A percentile compares a stretch with the other conserved stretches of the same genome.
phyloP scores from a whole-genome alignment of 2,888 invertebrate species.

The Cephus pygmeus region DNA sequence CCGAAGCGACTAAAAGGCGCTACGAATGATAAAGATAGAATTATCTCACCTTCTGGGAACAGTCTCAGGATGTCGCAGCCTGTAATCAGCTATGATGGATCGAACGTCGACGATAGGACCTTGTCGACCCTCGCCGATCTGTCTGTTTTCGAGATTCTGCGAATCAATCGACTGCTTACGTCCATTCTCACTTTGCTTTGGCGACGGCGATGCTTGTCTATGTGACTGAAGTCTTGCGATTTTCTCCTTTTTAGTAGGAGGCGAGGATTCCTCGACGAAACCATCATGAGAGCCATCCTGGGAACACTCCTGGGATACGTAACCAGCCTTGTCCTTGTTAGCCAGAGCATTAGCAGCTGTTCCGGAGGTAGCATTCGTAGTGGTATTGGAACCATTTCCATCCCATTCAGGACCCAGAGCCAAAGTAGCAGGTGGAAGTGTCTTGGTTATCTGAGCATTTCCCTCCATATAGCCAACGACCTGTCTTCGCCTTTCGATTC shows the following conservation, averaged over 20 bases:
- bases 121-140: conserved; percentile 76
- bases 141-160: conserved; percentile 68
- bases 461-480: conserved; percentile 67
- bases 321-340: conserved; percentile 11
- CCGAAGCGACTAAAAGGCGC: background rate
- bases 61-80: conserved; percentile 80
- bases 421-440: conserved; percentile 50
- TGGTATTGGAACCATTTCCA: conserved; percentile 28
- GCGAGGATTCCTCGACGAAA: conserved; percentile 22
- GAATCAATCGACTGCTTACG: conserved; percentile 51
- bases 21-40: background rate
- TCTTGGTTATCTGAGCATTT: conserved; percentile 40
- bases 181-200: conserved; percentile 48
- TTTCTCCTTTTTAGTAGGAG: conserved; percentile 47
- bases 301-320: conserved; percentile 7
- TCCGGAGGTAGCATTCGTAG: conserved; percentile 9
- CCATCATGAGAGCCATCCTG: conserved; percentile 18
- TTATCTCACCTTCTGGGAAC: conserved; percentile 71
- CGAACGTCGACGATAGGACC: conserved; percentile 85
- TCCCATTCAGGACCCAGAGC: conserved; percentile 43
- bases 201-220: conserved; percentile 38
- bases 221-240: conserved; percentile 47
- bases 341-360: background rate
- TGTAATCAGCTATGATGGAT: conserved; percentile 84
- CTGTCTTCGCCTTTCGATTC: conserved; percentile 78